Conservation (phyloP, 2,888 invertebrate species). For the Aphodius sticticus region DNA sequence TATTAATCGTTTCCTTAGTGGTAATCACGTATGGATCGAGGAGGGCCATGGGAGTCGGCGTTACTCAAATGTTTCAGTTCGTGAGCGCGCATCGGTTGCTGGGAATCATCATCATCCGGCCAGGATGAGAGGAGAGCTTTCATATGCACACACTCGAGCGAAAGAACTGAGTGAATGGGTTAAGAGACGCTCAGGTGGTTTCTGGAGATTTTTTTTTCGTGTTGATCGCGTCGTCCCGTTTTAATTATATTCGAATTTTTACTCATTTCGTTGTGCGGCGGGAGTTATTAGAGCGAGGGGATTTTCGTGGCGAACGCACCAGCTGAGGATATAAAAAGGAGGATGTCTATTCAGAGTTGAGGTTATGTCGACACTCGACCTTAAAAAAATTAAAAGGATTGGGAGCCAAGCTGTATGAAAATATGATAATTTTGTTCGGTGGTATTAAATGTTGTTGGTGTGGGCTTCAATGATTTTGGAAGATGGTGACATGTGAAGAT, state of each 20-base stretch:
- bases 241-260: slow-evolving; percentile 26
- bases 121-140: slow-evolving; percentile 43
- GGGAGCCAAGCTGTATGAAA: not conserved
- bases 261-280: slow-evolving; percentile 15
- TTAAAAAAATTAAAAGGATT: slow-evolving; percentile 5
- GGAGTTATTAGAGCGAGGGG: slow-evolving; percentile 18
- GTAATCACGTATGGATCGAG: slow-evolving; percentile 50
- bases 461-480: too few species aligned
- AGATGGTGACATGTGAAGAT: too few species aligned
- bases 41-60: slow-evolving; percentile 42
- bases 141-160: slow-evolving; percentile 38
- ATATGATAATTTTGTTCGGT: too few species aligned
- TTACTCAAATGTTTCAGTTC: slow-evolving; percentile 47
- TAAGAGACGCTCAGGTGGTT: slow-evolving; percentile 43
- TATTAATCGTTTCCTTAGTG: slow-evolving; percentile 45
- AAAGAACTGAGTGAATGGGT: slow-evolving; percentile 42
- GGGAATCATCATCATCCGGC: slow-evolving; percentile 48
- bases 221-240: slow-evolving; percentile 15
- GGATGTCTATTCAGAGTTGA: slow-evolving; percentile 11
- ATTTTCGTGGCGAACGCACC: not conserved
- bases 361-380: slow-evolving; percentile 6
- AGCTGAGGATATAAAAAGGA: not conserved
- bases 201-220: slow-evolving; percentile 40
- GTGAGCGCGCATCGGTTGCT: slow-evolving; percentile 52
- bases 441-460: too few species aligned